These are phyloP conservation scores for Gambelia wislizenii DNA, from an alignment of 2,797 vertebrate species.

Conservation along the genomic window DNA sequence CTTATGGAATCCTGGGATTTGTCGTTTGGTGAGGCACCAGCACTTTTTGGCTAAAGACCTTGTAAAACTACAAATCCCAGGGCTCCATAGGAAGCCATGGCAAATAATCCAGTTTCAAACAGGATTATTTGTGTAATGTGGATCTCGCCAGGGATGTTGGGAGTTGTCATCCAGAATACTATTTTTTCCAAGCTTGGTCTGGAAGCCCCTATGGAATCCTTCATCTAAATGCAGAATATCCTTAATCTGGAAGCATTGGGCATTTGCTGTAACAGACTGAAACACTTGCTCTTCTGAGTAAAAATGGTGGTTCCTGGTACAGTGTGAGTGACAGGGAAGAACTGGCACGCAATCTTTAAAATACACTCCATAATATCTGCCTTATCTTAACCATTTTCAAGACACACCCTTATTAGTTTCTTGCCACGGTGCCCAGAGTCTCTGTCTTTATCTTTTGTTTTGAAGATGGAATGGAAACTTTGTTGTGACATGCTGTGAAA, in stretches of 20 bases:
- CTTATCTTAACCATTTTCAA: neutral
- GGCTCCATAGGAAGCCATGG: too few species aligned
- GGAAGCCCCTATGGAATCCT: neutral
- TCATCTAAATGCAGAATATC: neutral
- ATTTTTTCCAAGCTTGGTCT: neutral
- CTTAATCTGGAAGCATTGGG: neutral
- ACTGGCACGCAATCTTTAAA: neutral
- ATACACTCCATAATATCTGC: neutral
- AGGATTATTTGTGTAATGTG: too few species aligned
- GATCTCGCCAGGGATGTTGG: too few species aligned
- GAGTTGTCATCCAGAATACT: neutral
- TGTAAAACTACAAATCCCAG: too few species aligned
- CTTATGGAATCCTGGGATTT: too few species aligned
- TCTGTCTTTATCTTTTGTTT: conserved; percentile 29
- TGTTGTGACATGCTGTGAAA: neutral
- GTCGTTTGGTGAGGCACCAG: too few species aligned
- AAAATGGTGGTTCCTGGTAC: neutral
- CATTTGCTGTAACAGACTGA: neutral
- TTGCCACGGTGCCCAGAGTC: neutral
- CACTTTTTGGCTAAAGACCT: too few species aligned
- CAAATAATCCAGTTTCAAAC: too few species aligned
- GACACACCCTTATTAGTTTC: neutral
- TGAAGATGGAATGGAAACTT: conserved; percentile 27
- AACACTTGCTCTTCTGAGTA: neutral
- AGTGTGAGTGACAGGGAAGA: too few species aligned